phyloP scores from a whole-genome alignment of 2,888 invertebrate species.

The Marronus borbonicus region DNA sequence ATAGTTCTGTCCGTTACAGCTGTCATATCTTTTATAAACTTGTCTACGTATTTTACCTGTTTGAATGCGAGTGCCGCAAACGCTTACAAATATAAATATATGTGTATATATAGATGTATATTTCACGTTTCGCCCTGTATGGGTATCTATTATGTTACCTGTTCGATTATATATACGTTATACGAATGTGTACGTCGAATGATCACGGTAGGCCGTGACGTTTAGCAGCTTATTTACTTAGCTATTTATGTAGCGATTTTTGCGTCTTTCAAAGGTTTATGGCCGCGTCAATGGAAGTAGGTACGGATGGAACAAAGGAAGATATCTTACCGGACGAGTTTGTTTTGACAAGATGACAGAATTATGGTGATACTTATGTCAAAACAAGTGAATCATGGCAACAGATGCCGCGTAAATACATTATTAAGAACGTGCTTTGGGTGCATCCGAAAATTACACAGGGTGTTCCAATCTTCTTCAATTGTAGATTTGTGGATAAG shows the following conservation, averaged over 20 bases:
- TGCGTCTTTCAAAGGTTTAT: conserved; percentile 3
- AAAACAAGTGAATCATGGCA: conserved; percentile 1
- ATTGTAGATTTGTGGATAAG: no score
- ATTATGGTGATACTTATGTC: conserved; percentile 14
- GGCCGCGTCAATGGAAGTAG: conserved; percentile 5
- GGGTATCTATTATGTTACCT: conserved; percentile 26
- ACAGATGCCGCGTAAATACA: no score
- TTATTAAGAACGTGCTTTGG: no score
- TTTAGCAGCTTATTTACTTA: conserved; percentile 32
- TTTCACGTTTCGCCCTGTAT: conserved; percentile 23
- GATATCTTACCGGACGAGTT: background rate
- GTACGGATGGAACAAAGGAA: conserved; percentile 6
- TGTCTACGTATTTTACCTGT: conserved; percentile 63
- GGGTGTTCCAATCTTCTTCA: no score
- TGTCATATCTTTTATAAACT: conserved; percentile 69
- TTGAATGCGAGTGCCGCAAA: conserved; percentile 51
- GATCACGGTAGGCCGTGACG: conserved; percentile 32
- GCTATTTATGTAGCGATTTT: conserved; percentile 14
- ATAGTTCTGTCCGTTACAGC: conserved; percentile 64
- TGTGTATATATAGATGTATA: conserved; percentile 18
- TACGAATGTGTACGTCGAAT: conserved; percentile 20
- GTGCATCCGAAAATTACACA: no score
- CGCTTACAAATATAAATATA: conserved; percentile 42
- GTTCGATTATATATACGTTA: conserved; percentile 22
- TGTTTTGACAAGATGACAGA: conserved; percentile 18